These are phyloP conservation scores for Gisinianus flammeolus DNA, from an alignment of 2,888 invertebrate genomes.

Conservation along the genomic window DNA sequence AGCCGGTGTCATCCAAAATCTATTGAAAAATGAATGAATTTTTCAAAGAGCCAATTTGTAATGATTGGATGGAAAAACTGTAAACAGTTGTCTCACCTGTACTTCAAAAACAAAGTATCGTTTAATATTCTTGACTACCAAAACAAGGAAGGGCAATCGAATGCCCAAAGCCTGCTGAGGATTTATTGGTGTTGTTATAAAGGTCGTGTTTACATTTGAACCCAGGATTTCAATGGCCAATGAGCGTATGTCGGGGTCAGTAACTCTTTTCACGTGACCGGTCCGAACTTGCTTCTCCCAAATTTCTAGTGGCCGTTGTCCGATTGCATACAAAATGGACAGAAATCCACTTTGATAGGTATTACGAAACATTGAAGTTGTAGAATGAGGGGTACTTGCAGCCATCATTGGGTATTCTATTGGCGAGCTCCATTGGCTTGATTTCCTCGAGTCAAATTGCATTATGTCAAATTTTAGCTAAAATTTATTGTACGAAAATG, in stretches of 20 bases:
- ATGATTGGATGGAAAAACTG: no score
- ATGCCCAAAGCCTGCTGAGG: constrained; percentile 54
- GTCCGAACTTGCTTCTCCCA: constrained; percentile 57
- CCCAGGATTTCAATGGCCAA: constrained; percentile 52
- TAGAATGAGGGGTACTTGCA: constrained; percentile 35
- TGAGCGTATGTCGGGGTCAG: constrained; percentile 51
- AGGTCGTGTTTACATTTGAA: constrained; percentile 50
- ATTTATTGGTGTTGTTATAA: constrained; percentile 53
- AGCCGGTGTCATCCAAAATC: constrained; percentile 50
- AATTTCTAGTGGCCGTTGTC: constrained; percentile 51
- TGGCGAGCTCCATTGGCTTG: neutral
- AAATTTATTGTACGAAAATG: no score
- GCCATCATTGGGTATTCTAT: constrained; percentile 46
- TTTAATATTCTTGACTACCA: constrained; percentile 52
- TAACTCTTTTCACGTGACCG: constrained; percentile 44
- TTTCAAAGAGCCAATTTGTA: no score
- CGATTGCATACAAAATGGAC: constrained; percentile 52
- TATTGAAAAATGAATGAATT: constrained; percentile 8
- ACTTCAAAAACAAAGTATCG: constrained; percentile 56
- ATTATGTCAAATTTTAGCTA: neutral
- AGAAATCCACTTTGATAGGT: constrained; percentile 50
- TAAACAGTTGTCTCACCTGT: no score
- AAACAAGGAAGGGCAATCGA: constrained; percentile 52
- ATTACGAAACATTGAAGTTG: constrained; percentile 39
- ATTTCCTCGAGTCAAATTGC: neutral